A percentile compares a stretch with the other conserved stretches of the same genome.
Evolutionary conservation across 2,888 invertebrate genomes (phyloP).

Genomic region (Apodemia hepburni): DNA sequence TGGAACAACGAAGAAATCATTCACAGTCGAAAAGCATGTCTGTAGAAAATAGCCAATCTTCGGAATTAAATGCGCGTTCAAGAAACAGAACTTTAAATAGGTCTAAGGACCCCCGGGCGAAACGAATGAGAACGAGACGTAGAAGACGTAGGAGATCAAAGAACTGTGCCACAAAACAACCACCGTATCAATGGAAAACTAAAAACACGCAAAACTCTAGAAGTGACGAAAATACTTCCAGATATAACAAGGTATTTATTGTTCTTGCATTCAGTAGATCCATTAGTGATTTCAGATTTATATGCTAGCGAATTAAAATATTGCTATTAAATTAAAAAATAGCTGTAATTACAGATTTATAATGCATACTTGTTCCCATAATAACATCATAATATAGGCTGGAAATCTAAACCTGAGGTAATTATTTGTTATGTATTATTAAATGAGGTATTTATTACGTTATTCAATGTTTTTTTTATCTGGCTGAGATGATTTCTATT

Average conservation of each 20-base stretch:
- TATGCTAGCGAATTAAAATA: too few species aligned
- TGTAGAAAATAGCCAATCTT: conserved; percentile 51
- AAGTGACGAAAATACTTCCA: conserved; percentile 35
- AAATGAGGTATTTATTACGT: too few species aligned
- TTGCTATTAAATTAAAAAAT: too few species aligned
- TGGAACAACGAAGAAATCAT: conserved; percentile 53
- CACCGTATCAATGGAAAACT: conserved; percentile 61
- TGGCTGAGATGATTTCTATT: too few species aligned
- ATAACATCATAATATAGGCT: too few species aligned
- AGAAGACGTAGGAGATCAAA: conserved; percentile 59
- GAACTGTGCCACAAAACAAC: conserved; percentile 72
- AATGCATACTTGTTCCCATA: too few species aligned
- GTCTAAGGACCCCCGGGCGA: conserved; percentile 41
- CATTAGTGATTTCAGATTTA: too few species aligned
- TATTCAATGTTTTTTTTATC: too few species aligned
- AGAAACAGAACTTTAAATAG: conserved; percentile 45
- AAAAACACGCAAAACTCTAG: conserved; percentile 36
- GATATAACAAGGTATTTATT: conserved; percentile 37
- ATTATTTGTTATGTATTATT: too few species aligned
- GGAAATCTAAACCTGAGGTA: too few species aligned
- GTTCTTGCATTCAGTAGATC: too few species aligned
- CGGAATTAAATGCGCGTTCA: conserved; percentile 40
- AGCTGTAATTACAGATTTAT: too few species aligned
- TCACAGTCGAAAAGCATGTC: conserved; percentile 50
- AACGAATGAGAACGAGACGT: conserved; percentile 54